These are phyloP conservation scores for Nyctalus aviator DNA, from an alignment of 2,797 vertebrate species.

Conservation along the genomic window DNA sequence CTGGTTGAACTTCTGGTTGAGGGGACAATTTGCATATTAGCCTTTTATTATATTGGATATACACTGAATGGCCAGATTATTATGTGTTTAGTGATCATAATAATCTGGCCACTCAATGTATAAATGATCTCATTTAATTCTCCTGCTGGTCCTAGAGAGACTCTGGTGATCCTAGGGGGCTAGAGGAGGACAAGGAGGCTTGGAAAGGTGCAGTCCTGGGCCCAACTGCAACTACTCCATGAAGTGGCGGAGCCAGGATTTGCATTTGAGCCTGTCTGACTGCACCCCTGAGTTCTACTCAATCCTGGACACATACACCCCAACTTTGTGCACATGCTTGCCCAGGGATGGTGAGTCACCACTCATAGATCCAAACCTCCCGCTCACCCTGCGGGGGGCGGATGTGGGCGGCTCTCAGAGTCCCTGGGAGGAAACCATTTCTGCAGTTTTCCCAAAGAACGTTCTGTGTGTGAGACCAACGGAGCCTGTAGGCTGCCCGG, in stretches of 20 bases:
- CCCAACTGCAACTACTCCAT: no score
- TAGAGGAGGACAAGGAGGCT: background rate
- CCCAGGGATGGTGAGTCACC: background rate
- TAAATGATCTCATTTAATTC: background rate
- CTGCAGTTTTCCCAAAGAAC: background rate
- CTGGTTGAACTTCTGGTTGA: no score
- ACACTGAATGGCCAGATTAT: no score
- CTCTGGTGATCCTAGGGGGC: background rate
- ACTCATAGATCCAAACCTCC: background rate
- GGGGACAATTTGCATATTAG: no score
- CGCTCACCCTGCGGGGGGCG: background rate
- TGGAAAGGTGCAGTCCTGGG: background rate
- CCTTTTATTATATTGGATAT: no score
- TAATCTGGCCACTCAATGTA: no score
- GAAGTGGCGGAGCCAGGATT: background rate
- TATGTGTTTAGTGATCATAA: no score
- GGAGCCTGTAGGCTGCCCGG: background rate
- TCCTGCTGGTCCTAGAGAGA: background rate
- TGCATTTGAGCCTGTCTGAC: background rate
- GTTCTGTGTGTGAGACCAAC: background rate
- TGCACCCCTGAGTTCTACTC: background rate
- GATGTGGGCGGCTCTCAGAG: background rate
- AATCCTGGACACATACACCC: no score
- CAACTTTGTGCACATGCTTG: accelerated
- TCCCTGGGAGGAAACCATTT: background rate